Evolutionary conservation across 2,888 invertebrate genomes (phyloP), one percentile per base, ranked within the genome.

Genomic region (Tenodera sinensis): DNA sequence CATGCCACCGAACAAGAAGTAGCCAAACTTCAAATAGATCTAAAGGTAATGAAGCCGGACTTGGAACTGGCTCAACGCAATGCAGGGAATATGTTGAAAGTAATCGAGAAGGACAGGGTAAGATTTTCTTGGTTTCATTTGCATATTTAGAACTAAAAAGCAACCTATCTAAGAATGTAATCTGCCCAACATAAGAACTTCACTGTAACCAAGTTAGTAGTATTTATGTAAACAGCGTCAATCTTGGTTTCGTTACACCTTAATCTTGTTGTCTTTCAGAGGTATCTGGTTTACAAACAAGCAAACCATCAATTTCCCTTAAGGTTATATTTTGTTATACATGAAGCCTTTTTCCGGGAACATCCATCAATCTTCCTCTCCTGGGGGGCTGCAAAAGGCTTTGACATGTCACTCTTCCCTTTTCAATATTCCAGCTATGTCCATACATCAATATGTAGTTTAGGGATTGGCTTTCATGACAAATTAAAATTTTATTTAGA

Each of bases 1-100:
- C 96, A 96, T 89, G 95, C 95, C 90, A 98, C 98, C 0, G 96
- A 97, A 9, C 95, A 96, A n/a, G 97, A 97, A 91, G 96, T 97
- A 47, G 96, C 96, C 89, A 94, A 96, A 92, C 96, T 98, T 94
- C 98, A 98, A 92, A 95, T 95, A 30, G 96, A 97, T 91, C 92
- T 98, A 92, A 96, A 96, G 28, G 96, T 95, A 1, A 95, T 98
- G 93, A 97, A 98, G 92, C 98, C 98, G 0, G 95, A 97, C 90
- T 94, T 98, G 92, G 96, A 97, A 89, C 94, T 94, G 71, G 96
- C 98, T 25, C 97, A 98, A 0, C 95, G 95, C 89, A 96, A 97
- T 91, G 97, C 98, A 0, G 96, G 96, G 89, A 94, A 95, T 91
- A 98, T 97, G 95, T 96, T 98, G 92, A 94, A 95, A 20, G 95